Base-by-base conservation (phyloP, 2,797 vertebrate genomes). In the Phyllotis vaccarum region DNA sequence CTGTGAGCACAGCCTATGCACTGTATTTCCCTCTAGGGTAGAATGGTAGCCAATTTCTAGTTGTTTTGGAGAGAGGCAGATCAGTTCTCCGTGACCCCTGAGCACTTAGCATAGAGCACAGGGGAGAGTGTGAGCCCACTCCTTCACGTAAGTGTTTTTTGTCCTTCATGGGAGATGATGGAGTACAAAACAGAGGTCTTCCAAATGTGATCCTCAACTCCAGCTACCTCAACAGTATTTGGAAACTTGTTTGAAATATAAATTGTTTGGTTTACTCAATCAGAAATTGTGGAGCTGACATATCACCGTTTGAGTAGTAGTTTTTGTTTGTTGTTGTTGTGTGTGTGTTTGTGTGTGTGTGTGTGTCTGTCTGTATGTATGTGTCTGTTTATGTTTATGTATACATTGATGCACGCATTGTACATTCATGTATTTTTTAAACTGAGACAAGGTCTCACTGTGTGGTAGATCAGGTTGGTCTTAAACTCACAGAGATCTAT, bases 171-270 rank as follows among this genome's bases (percentile, higher is more conserved):
- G 27, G 86, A 82, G 46, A 29, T 43, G 8, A 40, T 86, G 60
- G 37, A 58, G 13, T 81, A 60, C 27, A 90, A 64, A 91, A 21
- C 54, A 27, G 40, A 87, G 62, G 40, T 78, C 46, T 82, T 93
- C 29, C 81, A 74, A 80, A 58, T 68, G 58, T 54, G 70, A 29
- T 76, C 64, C 27, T 24, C 46, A 17, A 34, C 6, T 72, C 37
- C 46, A 54, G 27, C 80, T 85, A 34, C 29, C 37, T 60, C 66
- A 90, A 62, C 52, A 54, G 64, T 16, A 89, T 34, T 60, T 89
- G 72, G 46, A 54, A 81, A 94, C 43, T 85, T 94, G 64, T 89
- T 90, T 91, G 79, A 94, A 95, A 88, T 86, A 66, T 34, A 80
- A 46, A 81, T 85, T 82, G 21, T 94, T 85, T 86, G 60, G 46